Percentiles rank a stretch among this genome's conserved stretches.
These are phyloP conservation scores for Enteromius radiatus DNA, from an alignment of 2,797 vertebrate genomes.

Conservation along the genomic window DNA sequence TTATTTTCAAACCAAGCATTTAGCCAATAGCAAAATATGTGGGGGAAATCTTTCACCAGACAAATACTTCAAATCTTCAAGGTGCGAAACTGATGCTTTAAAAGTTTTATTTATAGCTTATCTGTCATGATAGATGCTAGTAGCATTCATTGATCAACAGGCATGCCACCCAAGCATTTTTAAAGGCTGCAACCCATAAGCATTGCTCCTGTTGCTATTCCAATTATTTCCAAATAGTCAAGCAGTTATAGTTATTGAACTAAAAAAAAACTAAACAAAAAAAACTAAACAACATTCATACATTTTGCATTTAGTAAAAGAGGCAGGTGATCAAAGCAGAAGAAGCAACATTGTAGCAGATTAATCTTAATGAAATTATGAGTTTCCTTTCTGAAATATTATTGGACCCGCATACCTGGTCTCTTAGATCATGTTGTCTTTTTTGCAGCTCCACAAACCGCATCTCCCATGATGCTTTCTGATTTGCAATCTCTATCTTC, in stretches of 20 bases:
- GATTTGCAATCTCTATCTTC: constrained; percentile 75
- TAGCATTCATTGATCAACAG: neutral
- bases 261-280: too few species aligned
- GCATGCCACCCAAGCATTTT: neutral
- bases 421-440: constrained; percentile 76
- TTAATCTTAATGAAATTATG: neutral
- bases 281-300: neutral
- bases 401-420: constrained; percentile 70
- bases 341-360: neutral
- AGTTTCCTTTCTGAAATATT: neutral
- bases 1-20: neutral
- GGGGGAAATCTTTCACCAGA: neutral
- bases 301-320: neutral
- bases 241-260: too few species aligned
- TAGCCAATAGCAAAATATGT: neutral
- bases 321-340: neutral
- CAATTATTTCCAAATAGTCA: neutral
- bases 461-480: constrained; percentile 76
- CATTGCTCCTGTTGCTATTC: neutral
- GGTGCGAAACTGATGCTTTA: neutral
- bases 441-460: constrained; percentile 74
- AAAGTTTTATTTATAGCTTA: too few species aligned
- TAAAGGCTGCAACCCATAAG: neutral
- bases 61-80: neutral
- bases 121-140: neutral